Conservation (phyloP, 2,113 vertebrate species). For the Takifugu flavidus region DNA sequence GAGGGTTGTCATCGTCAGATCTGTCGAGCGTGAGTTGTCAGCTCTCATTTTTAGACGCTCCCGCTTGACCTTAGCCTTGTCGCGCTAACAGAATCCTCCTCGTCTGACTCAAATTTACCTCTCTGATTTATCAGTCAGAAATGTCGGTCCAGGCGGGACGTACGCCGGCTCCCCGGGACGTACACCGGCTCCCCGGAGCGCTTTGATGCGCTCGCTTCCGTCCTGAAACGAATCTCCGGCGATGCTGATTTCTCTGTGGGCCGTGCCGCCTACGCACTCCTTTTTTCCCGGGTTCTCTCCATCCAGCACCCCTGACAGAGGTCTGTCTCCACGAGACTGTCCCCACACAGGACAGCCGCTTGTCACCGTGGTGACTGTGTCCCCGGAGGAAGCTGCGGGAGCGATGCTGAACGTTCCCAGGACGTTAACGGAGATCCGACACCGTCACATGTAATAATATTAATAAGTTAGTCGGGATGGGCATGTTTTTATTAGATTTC, state of each 20-base stretch:
- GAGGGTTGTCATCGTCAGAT: constrained; percentile 39
- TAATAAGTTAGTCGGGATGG: too few species aligned
- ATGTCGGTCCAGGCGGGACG: constrained; percentile 34
- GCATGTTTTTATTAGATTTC: too few species aligned
- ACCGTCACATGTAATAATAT: background rate
- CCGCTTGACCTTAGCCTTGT: constrained; percentile 49
- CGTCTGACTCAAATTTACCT: constrained; percentile 50
- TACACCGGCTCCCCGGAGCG: constrained; percentile 13
- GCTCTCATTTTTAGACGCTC: constrained; percentile 57
- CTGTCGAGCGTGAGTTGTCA: constrained; percentile 47
- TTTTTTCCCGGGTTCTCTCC: constrained; percentile 49
- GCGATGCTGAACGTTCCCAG: constrained; percentile 10
- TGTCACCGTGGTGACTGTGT: constrained; percentile 35
- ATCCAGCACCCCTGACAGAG: constrained; percentile 47
- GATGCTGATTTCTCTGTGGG: constrained; percentile 24
- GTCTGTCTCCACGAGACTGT: constrained; percentile 49
- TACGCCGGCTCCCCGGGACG: constrained; percentile 18
- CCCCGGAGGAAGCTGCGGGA: constrained; percentile 16
- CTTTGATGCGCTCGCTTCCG: constrained; percentile 30
- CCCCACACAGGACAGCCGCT: constrained; percentile 29
- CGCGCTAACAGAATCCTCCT: constrained; percentile 42
- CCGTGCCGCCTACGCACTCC: constrained; percentile 6
- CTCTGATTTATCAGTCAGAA: constrained; percentile 42
- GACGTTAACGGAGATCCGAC: background rate
- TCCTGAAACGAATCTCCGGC: constrained; percentile 22